A percentile compares a stretch with the other conserved stretches of the same genome.
These are phyloP conservation scores for Ceratosolen fusciceps DNA, from an alignment of 1,140 invertebrate genomes.

Conservation along the genomic window DNA sequence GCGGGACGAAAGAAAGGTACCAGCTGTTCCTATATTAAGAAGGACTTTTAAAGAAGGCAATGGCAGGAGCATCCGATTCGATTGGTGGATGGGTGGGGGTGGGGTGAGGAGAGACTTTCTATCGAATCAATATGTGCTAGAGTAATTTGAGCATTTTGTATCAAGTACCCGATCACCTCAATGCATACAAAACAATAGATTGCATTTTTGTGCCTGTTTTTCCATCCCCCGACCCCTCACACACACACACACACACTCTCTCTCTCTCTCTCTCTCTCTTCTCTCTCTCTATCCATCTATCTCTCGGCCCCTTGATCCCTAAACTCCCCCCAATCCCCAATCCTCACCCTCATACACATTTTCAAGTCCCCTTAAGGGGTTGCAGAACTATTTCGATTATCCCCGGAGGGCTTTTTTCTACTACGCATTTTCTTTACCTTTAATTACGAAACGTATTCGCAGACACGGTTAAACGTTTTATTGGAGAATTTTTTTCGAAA, in stretches of 20 bases:
- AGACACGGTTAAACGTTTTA: too few species aligned
- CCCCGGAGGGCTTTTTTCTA: background rate
- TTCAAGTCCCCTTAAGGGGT: background rate
- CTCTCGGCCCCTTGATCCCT: too few species aligned
- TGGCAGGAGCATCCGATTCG: conserved; percentile 8
- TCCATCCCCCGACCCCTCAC: too few species aligned
- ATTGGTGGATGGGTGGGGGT: too few species aligned
- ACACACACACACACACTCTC: too few species aligned
- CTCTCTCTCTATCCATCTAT: too few species aligned
- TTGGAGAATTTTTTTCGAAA: too few species aligned
- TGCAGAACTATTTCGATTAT: background rate
- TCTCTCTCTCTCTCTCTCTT: too few species aligned
- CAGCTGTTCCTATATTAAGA: conserved; percentile 15
- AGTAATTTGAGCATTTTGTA: background rate
- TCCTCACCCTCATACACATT: too few species aligned
- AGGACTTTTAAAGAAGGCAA: conserved; percentile 19
- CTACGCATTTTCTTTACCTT: background rate
- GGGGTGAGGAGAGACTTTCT: background rate
- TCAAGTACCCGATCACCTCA: conserved; percentile 13
- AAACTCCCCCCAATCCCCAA: too few species aligned
- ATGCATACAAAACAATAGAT: conserved; percentile 47
- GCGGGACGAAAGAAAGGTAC: background rate
- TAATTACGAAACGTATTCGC: too few species aligned
- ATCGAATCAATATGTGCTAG: background rate
- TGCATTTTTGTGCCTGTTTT: background rate